Base-by-base conservation (phyloP, 2,113 vertebrate species). In the Murina feae region DNA sequence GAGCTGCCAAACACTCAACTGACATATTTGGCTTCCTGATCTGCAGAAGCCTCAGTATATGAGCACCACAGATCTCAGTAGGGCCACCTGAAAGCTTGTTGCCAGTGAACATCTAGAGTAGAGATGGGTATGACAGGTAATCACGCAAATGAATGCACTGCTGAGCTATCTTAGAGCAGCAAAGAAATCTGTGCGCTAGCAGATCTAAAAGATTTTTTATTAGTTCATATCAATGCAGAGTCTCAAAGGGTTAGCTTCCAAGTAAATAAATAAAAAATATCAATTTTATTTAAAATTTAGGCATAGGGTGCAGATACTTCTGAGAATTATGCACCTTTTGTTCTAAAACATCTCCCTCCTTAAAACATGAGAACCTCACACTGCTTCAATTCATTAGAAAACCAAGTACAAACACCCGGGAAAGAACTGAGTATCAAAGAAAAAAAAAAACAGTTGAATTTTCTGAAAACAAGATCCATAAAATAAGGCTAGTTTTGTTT, bases 1-100 rank as follows among this genome's bases (percentile, higher is more conserved):
- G 72, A 79, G 58, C 23, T 94, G 92, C 93, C 95, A 97, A 90
- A 93, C 66, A 80, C 39, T 95, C 75, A 76, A 55, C 55, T 76
- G 42, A 72, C 58, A 49, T 65, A 80, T 83, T 66, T 94, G 63
- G 32, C 60, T 96, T 87, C 66, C 78, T 88, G 63, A 60, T 78
- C 39, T 92, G 82, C 90, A 42, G 35, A 28, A 53, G 5, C 25
- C 76, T 30, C 44, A 84, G 75, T 14, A 86, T 90, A 53, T 47
- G 72, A 85, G 88, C 58, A 72, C 16, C 7, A 53, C 2, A 51
- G 39, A 4, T 66, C 58, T 84, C 42, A 35, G 32, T 69, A 78
- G 53, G 42, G 6, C 23, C 81, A 68, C 79, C 49, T 79, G n/a
- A 42, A 60, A 49, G 21, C 7, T 14, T 71, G 7, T n/a, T 83